Base-by-base conservation (phyloP, 1,140 invertebrate genomes). In the Lepidurus apus region DNA sequence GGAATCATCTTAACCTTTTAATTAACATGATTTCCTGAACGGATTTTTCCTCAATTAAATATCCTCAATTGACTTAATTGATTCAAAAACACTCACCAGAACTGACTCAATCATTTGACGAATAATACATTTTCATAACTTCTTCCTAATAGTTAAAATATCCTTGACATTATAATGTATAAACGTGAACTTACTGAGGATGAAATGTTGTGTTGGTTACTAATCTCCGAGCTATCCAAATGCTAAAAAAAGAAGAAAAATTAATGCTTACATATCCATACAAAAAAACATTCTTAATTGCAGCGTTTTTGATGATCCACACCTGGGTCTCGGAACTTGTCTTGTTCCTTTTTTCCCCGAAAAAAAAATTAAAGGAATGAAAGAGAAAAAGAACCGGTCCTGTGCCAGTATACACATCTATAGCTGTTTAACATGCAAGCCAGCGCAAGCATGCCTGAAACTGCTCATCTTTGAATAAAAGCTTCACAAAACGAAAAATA, bases 211-310 rank as follows among this genome's bases (percentile, higher is more conserved):
- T 65, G 53, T 21, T 65, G 53, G 6, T 65, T 65, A 65, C 53
- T 65, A 21, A 21, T 65, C 21, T 65, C 53, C 53, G 53, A 65
- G 13, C 53, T 65, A 21, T 65, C 53, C 53, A 65, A 65, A 65
- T 65, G 53, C 53, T 65, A 65, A 10, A 85, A 84, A 80, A 77
- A 76, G 76, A 80, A 82, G 34, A 81, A 79, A 74, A 74, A 81
- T 45, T 65, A 45, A 34, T 53, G 73, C 79, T 34, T 81, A 79
- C 43, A 82, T 81, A 74, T 65, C 21, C 21, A 65, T 65, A 13
- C n/a, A 9, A 65, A 21, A 26, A 81, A 21, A 83, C 73, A 74
- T 47, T 13, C n/a, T 8, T 42, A 78, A 73, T 73, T 65, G 53
- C 13, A 65, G 53, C 3, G 21, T 17, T 13, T 65, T n/a, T 65